Base-by-base conservation (phyloP, 92 coral and sea anemone species). In the Anthopleura xanthogrammica region DNA sequence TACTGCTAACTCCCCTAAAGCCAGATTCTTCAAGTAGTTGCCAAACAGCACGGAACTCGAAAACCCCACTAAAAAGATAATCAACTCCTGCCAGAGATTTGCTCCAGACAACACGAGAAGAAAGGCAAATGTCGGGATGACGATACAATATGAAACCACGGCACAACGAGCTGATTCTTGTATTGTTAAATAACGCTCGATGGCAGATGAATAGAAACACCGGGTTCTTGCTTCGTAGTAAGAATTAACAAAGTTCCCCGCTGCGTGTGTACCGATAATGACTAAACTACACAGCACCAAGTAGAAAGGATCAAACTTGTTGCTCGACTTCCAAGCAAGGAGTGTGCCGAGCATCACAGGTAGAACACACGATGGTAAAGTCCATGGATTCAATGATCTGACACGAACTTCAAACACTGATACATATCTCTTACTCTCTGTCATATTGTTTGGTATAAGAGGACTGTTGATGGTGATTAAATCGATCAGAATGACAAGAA, bases 231-330 rank as follows among this genome's bases (percentile, higher is more conserved):
- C 85, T 66, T 93, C 93, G 79, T 89, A 90, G 86, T 88, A 90
- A 24, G 97, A 89, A 83, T 85, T 89, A 12, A 92, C 96, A 60
- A 94, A 90, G 76, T 96, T 96, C 41, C 98, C 96, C 12, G 99
- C 99, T 29, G 95, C 91, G 88, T 96, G 99, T 3, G 92, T 95
- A 19, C 92, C 91, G 70, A 89, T 62, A 71, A 96, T 92, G 23
- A 92, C 95, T 20, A 88, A 77, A 41, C 88, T 60, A 23, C 96
- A 82, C 64, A 96, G 87, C 22, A 92, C 3, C 52, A 81, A 87
- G 41, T 81, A 79, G 55, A 79, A 83, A 19, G 88, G 85, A 60
- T 88, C 88, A 77, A 96, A 96, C 60, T 60, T 84, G 8, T 78
- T 64, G 46, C 84, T 85, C 60, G 91, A 74, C 60, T 93, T 95